phyloP scores from a whole-genome alignment of 1,140 invertebrate species.

The Hyles vespertilio region DNA sequence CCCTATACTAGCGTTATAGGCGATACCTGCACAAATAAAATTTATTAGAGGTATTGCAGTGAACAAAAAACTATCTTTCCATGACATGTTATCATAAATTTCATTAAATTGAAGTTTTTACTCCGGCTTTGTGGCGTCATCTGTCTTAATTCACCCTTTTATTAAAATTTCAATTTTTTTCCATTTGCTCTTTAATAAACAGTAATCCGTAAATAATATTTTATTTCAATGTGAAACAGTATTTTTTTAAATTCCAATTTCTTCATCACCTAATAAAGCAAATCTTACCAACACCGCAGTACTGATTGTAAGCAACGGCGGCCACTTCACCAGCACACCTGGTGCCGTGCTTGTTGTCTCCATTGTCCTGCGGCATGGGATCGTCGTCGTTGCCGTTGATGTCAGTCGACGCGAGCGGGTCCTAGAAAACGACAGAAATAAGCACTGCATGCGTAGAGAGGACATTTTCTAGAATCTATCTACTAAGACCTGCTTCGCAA shows the following conservation, averaged over 20 bases:
- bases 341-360: conserved; percentile 95
- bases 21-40: conserved; percentile 79
- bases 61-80: too few species aligned
- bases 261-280: too few species aligned
- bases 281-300: conserved; percentile 84
- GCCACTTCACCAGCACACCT: conserved; percentile 96
- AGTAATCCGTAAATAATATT: too few species aligned
- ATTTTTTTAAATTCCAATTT: too few species aligned
- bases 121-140: background rate
- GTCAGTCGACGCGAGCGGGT: conserved; percentile 95
- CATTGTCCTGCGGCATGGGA: conserved; percentile 96
- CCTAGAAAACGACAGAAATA: conserved; percentile 76
- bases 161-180: background rate
- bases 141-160: background rate
- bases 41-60: too few species aligned
- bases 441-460: too few species aligned
- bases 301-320: conserved; percentile 93
- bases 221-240: too few species aligned
- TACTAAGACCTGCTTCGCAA: too few species aligned
- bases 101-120: background rate
- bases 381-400: conserved; percentile 98
- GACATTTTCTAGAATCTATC: too few species aligned
- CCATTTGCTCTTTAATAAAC: too few species aligned
- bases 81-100: too few species aligned
- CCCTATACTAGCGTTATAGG: conserved; percentile 95